A percentile compares a stretch with the other conserved stretches of the same genome.
These are phyloP conservation scores for Eremophila alpestris DNA, from an alignment of 2,797 vertebrate species.

Conservation along the genomic window DNA sequence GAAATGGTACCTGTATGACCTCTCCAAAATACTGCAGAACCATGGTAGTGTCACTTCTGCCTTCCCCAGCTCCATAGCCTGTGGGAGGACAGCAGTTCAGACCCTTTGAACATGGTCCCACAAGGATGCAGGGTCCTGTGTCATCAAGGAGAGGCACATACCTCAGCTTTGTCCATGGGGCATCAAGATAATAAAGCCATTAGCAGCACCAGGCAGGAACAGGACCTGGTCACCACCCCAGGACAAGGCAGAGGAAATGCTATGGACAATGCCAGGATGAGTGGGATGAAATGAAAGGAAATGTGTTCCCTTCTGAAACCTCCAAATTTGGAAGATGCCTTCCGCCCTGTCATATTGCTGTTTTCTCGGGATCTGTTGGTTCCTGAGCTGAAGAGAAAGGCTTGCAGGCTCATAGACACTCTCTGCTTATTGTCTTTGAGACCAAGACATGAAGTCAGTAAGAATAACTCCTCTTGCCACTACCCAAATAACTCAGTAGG, in stretches of 20 bases:
- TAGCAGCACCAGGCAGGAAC: background rate
- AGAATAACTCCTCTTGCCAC: slow-evolving; percentile 21
- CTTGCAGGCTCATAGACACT: background rate
- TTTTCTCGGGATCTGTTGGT: background rate
- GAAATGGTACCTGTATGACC: background rate
- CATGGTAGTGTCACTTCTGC: background rate
- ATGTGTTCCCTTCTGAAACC: background rate
- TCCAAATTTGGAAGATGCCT: background rate
- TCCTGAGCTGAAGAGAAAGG: background rate
- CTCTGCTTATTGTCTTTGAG: background rate
- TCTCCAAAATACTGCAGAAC: background rate
- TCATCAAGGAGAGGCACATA: background rate
- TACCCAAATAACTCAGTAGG: background rate
- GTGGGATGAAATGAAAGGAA: background rate
- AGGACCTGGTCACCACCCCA: background rate
- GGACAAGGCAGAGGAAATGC: background rate
- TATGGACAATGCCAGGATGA: background rate
- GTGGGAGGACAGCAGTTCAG: background rate
- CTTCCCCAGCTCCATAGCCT: background rate
- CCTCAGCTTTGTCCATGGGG: background rate
- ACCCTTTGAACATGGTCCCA: background rate
- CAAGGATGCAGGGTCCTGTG: background rate
- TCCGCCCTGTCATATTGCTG: background rate
- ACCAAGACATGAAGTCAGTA: background rate
- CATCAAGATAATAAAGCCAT: background rate